phyloP scores from a whole-genome alignment of 2,797 vertebrate genomes.

The Erpetoichthys calabaricus region DNA sequence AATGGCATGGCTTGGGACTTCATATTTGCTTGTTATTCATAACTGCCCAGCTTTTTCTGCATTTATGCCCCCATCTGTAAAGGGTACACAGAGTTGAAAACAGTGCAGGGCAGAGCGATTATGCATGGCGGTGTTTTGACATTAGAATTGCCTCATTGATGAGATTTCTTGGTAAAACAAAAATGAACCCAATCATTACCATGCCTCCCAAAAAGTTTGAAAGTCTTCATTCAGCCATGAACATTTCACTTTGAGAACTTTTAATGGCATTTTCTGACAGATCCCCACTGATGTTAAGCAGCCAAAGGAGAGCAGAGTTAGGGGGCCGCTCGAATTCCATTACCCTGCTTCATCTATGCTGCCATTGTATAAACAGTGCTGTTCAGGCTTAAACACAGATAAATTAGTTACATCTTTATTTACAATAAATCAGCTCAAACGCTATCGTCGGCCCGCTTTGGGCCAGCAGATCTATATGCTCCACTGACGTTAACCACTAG shows the following conservation, averaged over 20 bases:
- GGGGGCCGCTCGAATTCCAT: slow-evolving; percentile 4
- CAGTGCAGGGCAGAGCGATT: too few relatives aligned
- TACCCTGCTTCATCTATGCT: background rate
- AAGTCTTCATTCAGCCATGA: too few relatives aligned
- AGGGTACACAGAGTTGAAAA: too few relatives aligned
- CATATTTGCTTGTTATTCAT: too few relatives aligned
- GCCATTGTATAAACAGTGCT: slow-evolving; percentile 11
- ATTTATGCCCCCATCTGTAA: too few relatives aligned
- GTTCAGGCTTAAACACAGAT: slow-evolving; percentile 9
- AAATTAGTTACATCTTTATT: slow-evolving; percentile 1
- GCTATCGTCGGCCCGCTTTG: background rate
- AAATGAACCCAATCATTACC: too few relatives aligned
- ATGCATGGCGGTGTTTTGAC: too few relatives aligned
- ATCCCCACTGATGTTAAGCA: slow-evolving; percentile 6
- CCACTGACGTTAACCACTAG: background rate
- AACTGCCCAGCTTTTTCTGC: too few relatives aligned
- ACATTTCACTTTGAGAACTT: background rate
- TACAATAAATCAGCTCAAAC: slow-evolving; percentile 9
- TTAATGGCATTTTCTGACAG: background rate
- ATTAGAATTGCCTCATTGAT: too few relatives aligned
- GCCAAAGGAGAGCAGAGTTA: slow-evolving; percentile 4
- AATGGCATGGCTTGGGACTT: too few relatives aligned
- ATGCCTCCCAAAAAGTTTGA: too few relatives aligned
- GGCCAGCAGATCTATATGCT: slow-evolving; percentile 2
- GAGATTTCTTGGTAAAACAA: too few relatives aligned